phyloP scores from a whole-genome alignment of 2,797 vertebrate species.

The Chelmon rostratus region DNA sequence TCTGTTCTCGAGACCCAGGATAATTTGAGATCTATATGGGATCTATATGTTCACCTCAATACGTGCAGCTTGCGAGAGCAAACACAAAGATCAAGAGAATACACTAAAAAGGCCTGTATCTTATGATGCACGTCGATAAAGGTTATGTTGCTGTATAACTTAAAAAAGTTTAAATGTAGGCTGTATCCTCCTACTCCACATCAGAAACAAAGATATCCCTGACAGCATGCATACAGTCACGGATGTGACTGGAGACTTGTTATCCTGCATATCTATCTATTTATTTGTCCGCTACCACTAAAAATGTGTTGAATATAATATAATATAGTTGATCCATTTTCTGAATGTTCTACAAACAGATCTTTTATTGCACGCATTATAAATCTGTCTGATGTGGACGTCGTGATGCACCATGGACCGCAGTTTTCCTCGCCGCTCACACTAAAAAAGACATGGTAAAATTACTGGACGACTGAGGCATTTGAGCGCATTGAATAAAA shows the following conservation, averaged over 20 bases:
- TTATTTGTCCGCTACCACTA: neutral
- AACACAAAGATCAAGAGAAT: conserved; percentile 54
- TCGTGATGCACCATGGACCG: neutral
- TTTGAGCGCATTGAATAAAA: conserved; percentile 43
- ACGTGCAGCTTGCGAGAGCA: conserved; percentile 37
- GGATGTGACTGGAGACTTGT: conserved; percentile 11
- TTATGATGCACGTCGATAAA: conserved; percentile 56
- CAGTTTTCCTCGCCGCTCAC: neutral
- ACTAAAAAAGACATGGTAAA: conserved; percentile 19
- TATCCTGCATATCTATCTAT: neutral
- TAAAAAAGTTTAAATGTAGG: conserved; percentile 60
- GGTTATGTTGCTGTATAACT: conserved; percentile 59
- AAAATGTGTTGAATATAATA: neutral
- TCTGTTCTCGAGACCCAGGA: conserved; percentile 58
- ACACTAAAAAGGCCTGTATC: conserved; percentile 16
- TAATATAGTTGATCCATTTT: neutral
- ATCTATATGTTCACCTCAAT: conserved; percentile 63
- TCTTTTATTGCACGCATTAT: neutral
- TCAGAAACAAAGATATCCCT: conserved; percentile 43
- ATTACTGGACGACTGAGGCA: conserved; percentile 5
- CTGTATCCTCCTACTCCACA: conserved; percentile 55
- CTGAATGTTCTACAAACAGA: neutral
- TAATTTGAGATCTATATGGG: conserved; percentile 66
- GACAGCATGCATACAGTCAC: conserved; percentile 33
- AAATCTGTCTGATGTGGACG: conserved; percentile 19